A percentile compares a stretch with the other conserved stretches of the same genome.
phyloP scores from a whole-genome alignment of 2,113 vertebrate species.

The Pteropus alecto region DNA sequence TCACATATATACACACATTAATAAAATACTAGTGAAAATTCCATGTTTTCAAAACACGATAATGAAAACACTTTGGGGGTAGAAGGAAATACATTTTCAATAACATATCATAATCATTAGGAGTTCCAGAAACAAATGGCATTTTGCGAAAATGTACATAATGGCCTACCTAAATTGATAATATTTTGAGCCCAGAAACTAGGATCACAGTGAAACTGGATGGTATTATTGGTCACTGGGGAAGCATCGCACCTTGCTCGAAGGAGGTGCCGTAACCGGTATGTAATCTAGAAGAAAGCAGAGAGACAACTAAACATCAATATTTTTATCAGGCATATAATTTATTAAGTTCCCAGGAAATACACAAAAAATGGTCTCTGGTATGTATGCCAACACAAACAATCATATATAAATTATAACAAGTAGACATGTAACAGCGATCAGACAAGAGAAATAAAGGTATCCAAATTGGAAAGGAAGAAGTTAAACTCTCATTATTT shows the following conservation, averaged over 20 bases:
- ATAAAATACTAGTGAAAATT: not conserved
- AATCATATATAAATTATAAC: not conserved
- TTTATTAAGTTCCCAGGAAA: not conserved
- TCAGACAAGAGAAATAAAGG: too few relatives aligned
- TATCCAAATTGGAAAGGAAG: too few relatives aligned
- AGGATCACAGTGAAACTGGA: slow-evolving; percentile 90
- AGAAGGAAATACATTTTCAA: not conserved
- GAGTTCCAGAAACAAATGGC: not conserved
- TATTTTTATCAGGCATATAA: not conserved
- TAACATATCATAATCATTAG: not conserved
- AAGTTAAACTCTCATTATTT: too few relatives aligned
- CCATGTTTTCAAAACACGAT: not conserved
- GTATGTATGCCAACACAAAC: not conserved
- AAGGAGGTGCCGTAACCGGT: slow-evolving; percentile 85
- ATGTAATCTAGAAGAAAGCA: slow-evolving; percentile 82
- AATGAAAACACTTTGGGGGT: not conserved
- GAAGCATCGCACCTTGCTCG: slow-evolving; percentile 88
- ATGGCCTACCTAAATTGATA: slow-evolving; percentile 87
- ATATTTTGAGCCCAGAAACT: slow-evolving; percentile 91
- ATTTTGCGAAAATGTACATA: slow-evolving; percentile 13
- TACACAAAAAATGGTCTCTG: not conserved
- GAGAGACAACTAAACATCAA: not conserved
- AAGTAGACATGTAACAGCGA: not conserved
- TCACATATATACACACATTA: not conserved
- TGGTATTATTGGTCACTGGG: slow-evolving; percentile 84